A percentile compares a stretch with the other conserved stretches of the same genome.
Evolutionary conservation across 2,113 vertebrate genomes (phyloP).

Genomic region (Limanda limanda): DNA sequence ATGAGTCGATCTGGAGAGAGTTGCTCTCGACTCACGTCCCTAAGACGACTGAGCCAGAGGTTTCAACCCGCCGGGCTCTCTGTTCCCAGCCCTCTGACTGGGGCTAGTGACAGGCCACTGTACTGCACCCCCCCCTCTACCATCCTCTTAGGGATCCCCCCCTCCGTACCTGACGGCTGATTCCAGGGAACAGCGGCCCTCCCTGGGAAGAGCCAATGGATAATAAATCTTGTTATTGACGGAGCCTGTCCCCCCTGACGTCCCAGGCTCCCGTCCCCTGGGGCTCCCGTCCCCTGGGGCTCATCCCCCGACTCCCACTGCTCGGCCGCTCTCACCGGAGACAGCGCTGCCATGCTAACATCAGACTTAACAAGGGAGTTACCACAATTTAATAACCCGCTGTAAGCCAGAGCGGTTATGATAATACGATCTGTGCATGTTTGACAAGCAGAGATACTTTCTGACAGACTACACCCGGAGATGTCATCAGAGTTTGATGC

Average conservation of each 20-base stretch:
- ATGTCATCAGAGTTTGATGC: conserved; percentile 45
- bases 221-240: conserved; percentile 87
- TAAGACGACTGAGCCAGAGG: conserved; percentile 59
- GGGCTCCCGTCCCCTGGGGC: conserved; percentile 77
- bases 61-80: conserved; percentile 7
- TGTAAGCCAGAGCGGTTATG: conserved; percentile 47
- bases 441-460: conserved; percentile 52
- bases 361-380: conserved; percentile 74
- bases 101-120: conserved; percentile 61
- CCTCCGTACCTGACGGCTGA: conserved; percentile 73
- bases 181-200: conserved; percentile 71
- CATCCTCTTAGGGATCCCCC: conserved; percentile 60
- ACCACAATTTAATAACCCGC: conserved; percentile 65
- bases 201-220: conserved; percentile 71
- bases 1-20: conserved; percentile 47
- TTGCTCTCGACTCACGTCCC: conserved; percentile 44
- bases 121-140: conserved; percentile 20
- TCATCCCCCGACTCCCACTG: conserved; percentile 79
- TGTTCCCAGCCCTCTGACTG: conserved; percentile 59
- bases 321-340: conserved; percentile 58
- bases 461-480: conserved; percentile 48
- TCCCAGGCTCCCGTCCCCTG: conserved; percentile 64
- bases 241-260: conserved; percentile 63
- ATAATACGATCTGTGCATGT: conserved; percentile 55
- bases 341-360: conserved; percentile 70